Evolutionary conservation across 2,113 vertebrate genomes (phyloP), one percentile per base, ranked within the genome.

Genomic region (Tetrao urogallus): DNA sequence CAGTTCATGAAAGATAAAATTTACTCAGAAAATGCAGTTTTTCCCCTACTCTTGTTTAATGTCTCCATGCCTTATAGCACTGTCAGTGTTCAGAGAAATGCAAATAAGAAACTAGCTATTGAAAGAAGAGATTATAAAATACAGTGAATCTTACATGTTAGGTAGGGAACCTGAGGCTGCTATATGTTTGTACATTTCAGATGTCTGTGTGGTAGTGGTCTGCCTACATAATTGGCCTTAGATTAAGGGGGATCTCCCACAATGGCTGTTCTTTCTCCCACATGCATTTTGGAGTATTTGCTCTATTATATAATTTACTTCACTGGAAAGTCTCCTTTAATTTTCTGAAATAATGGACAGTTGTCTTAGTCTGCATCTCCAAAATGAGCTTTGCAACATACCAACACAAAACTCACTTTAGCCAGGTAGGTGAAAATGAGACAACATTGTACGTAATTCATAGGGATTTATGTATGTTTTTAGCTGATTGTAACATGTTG

Each of bases 171-270:
- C 32, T 1, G 19, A 42, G 30, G 24, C 65, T 71, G n/a, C 52
- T 86, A 64, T n/a, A 4, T 2, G 0, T 16, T 48, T 0, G 0
- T 20, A 42, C 30, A 28, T 86, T 88, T 95, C 22, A 9, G 21
- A 65, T 50, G 74, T 71, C 65, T 11, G 2, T 3, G 16, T 57
- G 13, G 3, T 47, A 73, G 40, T 3, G 6, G 42, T 82, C 64
- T 70, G 25, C n/a, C 40, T 61, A 1, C 0, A 0, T 17, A 30
- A 19, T 2, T n/a, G 40, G 32, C 65, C 1, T 11, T 27, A 19
- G n/a, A 13, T 8, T 32, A 17, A 8, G 11, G 4, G 57, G 7
- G 9, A 78, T 1, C 1, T 34, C 9, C 9, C 18, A 65, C 48
- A 32, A 52, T 2, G 13, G 11, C 28, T 28, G 32, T 34, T 79